phyloP scores from a whole-genome alignment of 2,888 invertebrate species.

The Bellardia pandia region DNA sequence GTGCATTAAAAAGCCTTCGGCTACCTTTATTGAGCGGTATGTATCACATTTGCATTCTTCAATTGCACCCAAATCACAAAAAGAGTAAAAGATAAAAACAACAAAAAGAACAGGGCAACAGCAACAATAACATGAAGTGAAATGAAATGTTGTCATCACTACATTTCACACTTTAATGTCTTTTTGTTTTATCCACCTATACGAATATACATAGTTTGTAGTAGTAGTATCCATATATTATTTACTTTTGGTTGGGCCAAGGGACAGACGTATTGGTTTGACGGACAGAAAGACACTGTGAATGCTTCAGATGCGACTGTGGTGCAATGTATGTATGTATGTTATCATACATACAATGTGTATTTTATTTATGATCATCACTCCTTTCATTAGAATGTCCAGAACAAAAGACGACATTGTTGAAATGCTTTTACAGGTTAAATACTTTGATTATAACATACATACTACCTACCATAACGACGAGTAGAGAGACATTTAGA shows the following conservation, averaged over 20 bases:
- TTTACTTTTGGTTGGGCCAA: constrained; percentile 36
- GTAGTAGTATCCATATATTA: background rate
- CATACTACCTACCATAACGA: background rate
- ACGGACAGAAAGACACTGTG: background rate
- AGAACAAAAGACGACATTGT: constrained; percentile 61
- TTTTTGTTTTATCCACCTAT: constrained; percentile 46
- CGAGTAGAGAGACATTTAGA: constrained; percentile 27
- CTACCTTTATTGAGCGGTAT: constrained; percentile 61
- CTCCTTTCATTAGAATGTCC: constrained; percentile 55
- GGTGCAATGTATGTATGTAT: background rate
- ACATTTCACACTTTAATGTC: constrained; percentile 69
- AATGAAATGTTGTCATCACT: constrained; percentile 68
- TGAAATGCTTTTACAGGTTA: constrained; percentile 65
- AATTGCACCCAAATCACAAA: constrained; percentile 67
- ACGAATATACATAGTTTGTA: background rate
- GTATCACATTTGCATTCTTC: constrained; percentile 69
- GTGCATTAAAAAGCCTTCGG: constrained; percentile 62
- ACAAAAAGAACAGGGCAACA: constrained; percentile 15
- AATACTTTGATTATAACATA: constrained; percentile 65
- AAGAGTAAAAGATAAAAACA: constrained; percentile 17
- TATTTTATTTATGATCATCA: constrained; percentile 67
- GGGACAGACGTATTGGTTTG: constrained; percentile 5
- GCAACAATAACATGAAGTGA: constrained; percentile 42
- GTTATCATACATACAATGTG: constrained; percentile 34
- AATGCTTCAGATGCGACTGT: background rate